Percentiles rank a stretch among this genome's conserved stretches.
These are phyloP conservation scores for Agapostemon virescens DNA, from an alignment of 2,888 invertebrate genomes.

Conservation along the genomic window DNA sequence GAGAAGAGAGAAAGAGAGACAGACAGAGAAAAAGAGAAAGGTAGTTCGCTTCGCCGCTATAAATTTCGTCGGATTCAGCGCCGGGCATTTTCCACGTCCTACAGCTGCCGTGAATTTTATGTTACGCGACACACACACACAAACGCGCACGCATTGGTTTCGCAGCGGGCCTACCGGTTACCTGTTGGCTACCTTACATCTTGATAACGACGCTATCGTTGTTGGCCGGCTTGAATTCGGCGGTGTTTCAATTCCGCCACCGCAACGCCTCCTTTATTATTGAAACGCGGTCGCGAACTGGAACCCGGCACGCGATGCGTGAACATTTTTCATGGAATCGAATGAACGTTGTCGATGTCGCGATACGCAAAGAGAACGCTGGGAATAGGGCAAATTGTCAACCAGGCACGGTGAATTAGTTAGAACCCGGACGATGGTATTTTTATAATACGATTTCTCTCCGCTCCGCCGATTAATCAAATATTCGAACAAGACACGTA, in stretches of 20 bases:
- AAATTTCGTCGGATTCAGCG: slow-evolving; percentile 65
- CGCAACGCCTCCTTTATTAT: slow-evolving; percentile 20
- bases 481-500: neutral
- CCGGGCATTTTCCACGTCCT: slow-evolving; percentile 35
- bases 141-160: slow-evolving; percentile 17
- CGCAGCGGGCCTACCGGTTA: slow-evolving; percentile 26
- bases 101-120: slow-evolving; percentile 54
- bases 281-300: slow-evolving; percentile 7
- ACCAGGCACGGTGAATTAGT: neutral
- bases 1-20: neutral
- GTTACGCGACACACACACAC: slow-evolving; percentile 30
- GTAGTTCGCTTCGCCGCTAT: slow-evolving; percentile 71
- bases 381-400: neutral
- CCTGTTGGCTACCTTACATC: slow-evolving; percentile 54
- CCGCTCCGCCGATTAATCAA: neutral
- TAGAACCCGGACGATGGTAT: neutral
- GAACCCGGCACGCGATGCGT: neutral
- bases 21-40: slow-evolving; percentile 13
- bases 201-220: slow-evolving; percentile 35
- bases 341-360: neutral
- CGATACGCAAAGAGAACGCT: neutral
- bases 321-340: slow-evolving; percentile 2
- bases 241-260: slow-evolving; percentile 23
- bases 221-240: slow-evolving; percentile 31
- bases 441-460: neutral